phyloP scores from a whole-genome alignment of 1,140 invertebrate genomes.

The Harlomillsia oculata region DNA sequence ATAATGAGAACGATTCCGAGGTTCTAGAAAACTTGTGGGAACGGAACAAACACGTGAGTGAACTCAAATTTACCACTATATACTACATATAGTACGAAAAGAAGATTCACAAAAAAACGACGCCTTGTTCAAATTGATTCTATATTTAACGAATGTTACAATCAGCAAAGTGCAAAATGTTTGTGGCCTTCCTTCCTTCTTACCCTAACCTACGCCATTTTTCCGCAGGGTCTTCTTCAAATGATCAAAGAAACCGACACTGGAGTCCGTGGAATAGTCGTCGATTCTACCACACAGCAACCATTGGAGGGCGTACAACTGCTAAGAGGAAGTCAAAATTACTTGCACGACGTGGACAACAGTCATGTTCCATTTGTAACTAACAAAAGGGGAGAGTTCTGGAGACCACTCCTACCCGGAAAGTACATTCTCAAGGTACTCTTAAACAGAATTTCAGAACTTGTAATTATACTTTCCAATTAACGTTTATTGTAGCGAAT shows the following conservation, averaged over 20 bases:
- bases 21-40: slow-evolving; percentile 18
- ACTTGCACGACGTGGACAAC: neutral
- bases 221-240: slow-evolving; percentile 20
- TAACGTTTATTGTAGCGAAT: too few relatives aligned
- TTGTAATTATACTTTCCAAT: too few relatives aligned
- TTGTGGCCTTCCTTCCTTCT: too few relatives aligned
- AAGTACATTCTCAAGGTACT: slow-evolving; percentile 39
- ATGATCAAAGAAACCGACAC: slow-evolving; percentile 21
- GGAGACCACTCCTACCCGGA: slow-evolving; percentile 42
- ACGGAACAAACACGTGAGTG: slow-evolving; percentile 13
- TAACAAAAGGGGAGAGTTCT: slow-evolving; percentile 41
- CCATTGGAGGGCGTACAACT: slow-evolving; percentile 6
- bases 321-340: slow-evolving; percentile 4
- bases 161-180: too few relatives aligned
- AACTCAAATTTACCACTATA: too few relatives aligned
- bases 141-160: too few relatives aligned
- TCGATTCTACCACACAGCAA: slow-evolving; percentile 19
- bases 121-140: too few relatives aligned
- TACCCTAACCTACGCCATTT: too few relatives aligned
- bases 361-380: slow-evolving; percentile 17
- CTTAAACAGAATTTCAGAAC: neutral
- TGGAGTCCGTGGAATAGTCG: slow-evolving; percentile 21
- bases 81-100: too few relatives aligned
- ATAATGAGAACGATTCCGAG: slow-evolving; percentile 20
- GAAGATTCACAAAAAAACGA: too few relatives aligned